phyloP scores from a whole-genome alignment of 2,797 vertebrate genomes.

The Leucoraja ocellata region DNA sequence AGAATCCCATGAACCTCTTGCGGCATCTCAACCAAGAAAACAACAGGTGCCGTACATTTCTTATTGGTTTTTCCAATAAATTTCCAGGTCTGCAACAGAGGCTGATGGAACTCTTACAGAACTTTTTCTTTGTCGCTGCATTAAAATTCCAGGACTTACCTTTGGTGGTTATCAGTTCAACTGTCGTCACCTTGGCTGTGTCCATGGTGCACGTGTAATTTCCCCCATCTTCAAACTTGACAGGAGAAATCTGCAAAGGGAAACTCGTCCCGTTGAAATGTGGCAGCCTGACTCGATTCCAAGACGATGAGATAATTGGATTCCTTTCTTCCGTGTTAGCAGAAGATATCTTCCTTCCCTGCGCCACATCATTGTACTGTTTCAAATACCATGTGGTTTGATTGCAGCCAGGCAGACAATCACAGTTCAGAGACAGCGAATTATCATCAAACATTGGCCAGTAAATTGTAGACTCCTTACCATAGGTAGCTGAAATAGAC shows the following conservation, averaged over 20 bases:
- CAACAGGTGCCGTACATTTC: no score
- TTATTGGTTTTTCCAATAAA: neutral
- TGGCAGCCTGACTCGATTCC: neutral
- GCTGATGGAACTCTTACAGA: no score
- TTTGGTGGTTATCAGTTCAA: slow-evolving; percentile 7
- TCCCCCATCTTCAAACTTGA: neutral
- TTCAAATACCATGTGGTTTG: neutral
- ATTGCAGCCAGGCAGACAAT: neutral
- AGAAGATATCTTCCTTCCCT: neutral
- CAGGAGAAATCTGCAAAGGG: neutral
- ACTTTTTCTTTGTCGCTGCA: neutral
- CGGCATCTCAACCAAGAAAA: neutral
- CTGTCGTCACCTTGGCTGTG: neutral
- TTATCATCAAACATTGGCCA: neutral
- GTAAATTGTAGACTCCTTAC: neutral
- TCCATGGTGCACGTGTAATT: neutral
- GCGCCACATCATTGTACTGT: neutral
- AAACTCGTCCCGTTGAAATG: neutral
- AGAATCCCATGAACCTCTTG: neutral
- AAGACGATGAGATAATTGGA: neutral
- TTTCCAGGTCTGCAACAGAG: no score
- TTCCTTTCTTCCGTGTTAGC: neutral
- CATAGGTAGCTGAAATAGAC: neutral
- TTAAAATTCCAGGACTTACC: neutral
- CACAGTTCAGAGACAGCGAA: neutral